Evolutionary conservation across 2,888 invertebrate species (phyloP).

Genomic region (Lymantria monacha): DNA sequence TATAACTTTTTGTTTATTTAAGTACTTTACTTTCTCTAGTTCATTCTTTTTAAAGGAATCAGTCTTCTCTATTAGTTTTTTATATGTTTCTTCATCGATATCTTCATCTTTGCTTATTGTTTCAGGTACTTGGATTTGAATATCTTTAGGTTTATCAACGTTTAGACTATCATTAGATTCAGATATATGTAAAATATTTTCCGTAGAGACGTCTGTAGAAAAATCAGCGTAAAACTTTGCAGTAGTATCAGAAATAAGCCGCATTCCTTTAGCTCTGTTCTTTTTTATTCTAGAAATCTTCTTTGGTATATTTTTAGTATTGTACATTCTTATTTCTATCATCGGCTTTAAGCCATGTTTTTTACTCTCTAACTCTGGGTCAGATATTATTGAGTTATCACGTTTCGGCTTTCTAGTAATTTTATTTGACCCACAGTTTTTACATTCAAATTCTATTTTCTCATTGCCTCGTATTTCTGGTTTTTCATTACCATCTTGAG

Average conservation of each 20-base stretch:
- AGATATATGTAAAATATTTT: conserved; percentile 83
- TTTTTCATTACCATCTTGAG: conserved; percentile 63
- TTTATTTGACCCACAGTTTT: conserved; percentile 73
- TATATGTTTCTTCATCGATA: conserved; percentile 74
- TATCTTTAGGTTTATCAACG: conserved; percentile 58
- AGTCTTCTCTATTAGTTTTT: conserved; percentile 75
- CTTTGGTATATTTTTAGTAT: conserved; percentile 86
- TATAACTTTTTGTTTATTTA: conserved; percentile 75
- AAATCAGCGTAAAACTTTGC: conserved; percentile 87
- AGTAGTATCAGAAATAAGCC: conserved; percentile 73
- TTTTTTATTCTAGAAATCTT: conserved; percentile 87
- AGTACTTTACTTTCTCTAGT: conserved; percentile 73
- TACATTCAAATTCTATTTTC: conserved; percentile 75
- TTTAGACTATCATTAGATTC: conserved; percentile 85
- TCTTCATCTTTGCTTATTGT: conserved; percentile 69
- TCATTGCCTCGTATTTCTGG: conserved; percentile 59
- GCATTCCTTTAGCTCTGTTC: conserved; percentile 81
- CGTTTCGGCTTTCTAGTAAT: conserved; percentile 58
- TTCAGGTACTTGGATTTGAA: conserved; percentile 40
- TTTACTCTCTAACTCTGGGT: conserved; percentile 61
- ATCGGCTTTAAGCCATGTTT: conserved; percentile 55
- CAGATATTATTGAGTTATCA: conserved; percentile 58
- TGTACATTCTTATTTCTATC: conserved; percentile 84
- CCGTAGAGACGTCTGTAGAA: conserved; percentile 83
- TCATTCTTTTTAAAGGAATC: conserved; percentile 80